Base-by-base conservation (phyloP, 2,888 invertebrate species). In the Agriopis leucophaearia region DNA sequence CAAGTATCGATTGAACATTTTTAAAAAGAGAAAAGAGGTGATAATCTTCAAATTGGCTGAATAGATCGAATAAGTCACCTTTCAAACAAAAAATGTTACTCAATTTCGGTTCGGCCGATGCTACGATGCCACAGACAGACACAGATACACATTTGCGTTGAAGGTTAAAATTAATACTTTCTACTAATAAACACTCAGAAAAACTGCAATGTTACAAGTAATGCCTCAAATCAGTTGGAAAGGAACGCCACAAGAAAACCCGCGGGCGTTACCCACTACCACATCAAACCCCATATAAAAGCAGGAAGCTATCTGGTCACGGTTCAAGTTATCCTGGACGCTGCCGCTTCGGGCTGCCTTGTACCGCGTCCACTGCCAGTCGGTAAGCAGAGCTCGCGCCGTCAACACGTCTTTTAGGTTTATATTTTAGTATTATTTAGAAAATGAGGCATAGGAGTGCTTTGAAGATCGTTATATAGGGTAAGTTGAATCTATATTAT, bases 281-380 rank as follows among this genome's bases (percentile, higher is more conserved):
- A 76, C 74, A 74, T 74, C 79, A 81, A 73, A 68, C 73, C 59
- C 60, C 69, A 66, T 73, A 82, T 79, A 83, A 78, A 85, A 87
- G 85, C 83, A 81, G 76, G 74, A 69, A 66, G 66, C 71, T 54
- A 76, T 77, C 81, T 75, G 80, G 76, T 78, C 78, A 81, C 71
- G 79, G 90, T 67, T 87, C 90, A 84, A 79, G 70, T 56, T 69
- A 73, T 66, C 67, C 70, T 89, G 89, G 89, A 64, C 70, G 74
- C 59, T 12, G n/a, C 38, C 16, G 47, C 38, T 12, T 18, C 27
- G 13, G 18, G 15, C 27, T 12, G 36, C 48, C 7, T 9, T 13
- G 13, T 9, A 18, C 27, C 18, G 40, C 8, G n/a, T 10, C 42
- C 13, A 13, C 50, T 16, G 50, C 71, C 80, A 84, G 83, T 91